Conservation (phyloP, 2,113 vertebrate genomes). For the Plecotus auritus region DNA sequence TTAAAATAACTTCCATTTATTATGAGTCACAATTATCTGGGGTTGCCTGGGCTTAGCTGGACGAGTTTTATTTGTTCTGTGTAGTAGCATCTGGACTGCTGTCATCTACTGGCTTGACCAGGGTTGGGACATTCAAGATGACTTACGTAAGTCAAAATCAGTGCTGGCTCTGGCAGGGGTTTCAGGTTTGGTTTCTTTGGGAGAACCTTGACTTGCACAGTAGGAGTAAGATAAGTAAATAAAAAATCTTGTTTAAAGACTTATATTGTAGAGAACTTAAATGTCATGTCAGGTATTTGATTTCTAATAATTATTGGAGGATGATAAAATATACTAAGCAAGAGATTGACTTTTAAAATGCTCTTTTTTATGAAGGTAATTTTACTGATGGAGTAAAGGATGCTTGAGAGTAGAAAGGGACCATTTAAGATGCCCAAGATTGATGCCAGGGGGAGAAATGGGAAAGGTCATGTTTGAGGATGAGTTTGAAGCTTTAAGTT, state of each 20-base stretch:
- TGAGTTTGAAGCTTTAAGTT: not conserved
- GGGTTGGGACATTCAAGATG: not conserved
- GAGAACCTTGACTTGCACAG: not conserved
- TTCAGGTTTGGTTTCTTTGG: not conserved
- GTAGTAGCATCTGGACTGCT: not conserved
- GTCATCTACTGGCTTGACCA: not conserved
- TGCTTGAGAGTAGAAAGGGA: not conserved
- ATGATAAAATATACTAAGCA: not conserved
- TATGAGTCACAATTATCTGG: not conserved
- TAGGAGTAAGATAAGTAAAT: not conserved
- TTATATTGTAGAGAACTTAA: not conserved
- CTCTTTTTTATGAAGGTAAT: not conserved
- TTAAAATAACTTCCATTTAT: not conserved
- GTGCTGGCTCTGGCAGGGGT: not conserved
- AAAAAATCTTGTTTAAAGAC: not conserved
- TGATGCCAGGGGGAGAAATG: not conserved
- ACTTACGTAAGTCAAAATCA: not conserved
- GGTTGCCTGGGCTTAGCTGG: not conserved
- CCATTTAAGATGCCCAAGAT: not conserved
- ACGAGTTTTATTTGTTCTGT: not conserved
- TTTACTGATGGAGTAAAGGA: not conserved
- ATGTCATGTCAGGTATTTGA: not conserved
- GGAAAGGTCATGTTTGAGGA: not conserved
- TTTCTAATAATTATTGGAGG: not conserved
- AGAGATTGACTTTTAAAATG: not conserved